These are phyloP conservation scores for Phymastichus coffea DNA, from an alignment of 1,140 invertebrate species.

Conservation along the genomic window DNA sequence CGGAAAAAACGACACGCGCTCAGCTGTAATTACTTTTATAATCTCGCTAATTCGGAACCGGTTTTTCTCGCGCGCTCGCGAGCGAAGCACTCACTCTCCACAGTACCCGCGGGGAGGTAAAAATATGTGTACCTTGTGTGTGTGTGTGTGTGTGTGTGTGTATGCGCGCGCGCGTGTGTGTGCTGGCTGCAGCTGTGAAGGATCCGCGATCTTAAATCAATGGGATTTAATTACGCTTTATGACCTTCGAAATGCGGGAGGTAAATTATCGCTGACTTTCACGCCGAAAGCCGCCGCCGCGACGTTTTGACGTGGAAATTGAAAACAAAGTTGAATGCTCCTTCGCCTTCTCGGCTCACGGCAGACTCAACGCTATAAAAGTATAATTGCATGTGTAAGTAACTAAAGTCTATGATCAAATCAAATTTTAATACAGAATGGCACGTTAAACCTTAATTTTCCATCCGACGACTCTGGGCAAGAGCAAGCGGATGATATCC, in stretches of 20 bases:
- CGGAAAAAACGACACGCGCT: constrained; percentile 4
- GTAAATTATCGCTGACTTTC: background rate
- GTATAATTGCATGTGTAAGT: too few species aligned
- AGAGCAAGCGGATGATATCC: too few species aligned
- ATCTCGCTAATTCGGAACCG: constrained; percentile 29
- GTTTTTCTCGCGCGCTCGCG: constrained; percentile 9
- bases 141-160: background rate
- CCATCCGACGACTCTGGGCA: too few species aligned
- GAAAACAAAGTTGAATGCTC: too few species aligned
- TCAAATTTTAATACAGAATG: too few species aligned
- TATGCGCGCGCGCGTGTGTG: constrained; percentile 1
- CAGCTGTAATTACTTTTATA: constrained; percentile 29
- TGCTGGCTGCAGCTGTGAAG: background rate
- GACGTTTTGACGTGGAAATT: too few species aligned
- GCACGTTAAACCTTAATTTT: too few species aligned
- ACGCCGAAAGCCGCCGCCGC: background rate
- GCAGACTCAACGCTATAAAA: too few species aligned
- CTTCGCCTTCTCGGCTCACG: too few species aligned
- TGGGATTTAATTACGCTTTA: constrained; percentile 11
- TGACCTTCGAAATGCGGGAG: background rate
- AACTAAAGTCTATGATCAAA: too few species aligned
- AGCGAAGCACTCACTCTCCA: background rate
- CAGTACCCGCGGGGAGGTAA: background rate
- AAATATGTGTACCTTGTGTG: background rate
- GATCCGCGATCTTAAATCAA: constrained; percentile 14